Evolutionary conservation across 2,113 vertebrate species (phyloP), one percentile per base, ranked within the genome.

Genomic region (Bujurquina vittata): DNA sequence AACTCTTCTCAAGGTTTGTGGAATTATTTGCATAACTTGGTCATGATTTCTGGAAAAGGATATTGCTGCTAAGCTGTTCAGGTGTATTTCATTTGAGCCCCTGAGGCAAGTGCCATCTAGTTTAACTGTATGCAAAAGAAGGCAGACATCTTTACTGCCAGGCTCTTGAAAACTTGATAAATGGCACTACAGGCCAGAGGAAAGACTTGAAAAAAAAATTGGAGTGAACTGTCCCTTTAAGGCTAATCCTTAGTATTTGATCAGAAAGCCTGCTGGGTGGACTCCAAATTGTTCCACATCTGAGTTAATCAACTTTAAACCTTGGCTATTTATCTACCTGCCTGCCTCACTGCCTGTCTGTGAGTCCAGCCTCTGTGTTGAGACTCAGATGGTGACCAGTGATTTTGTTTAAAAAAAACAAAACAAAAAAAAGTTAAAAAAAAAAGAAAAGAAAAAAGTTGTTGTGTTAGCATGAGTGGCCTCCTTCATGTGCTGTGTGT

Each of bases 381-480:
- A 90, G 89, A 90, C 93, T 94, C 92, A 90, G 93, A 92, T 91
- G 92, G 92, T 91, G 93, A 93, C 93, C 92, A 89, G 94, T 94
- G 90, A 95, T 87, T 94, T 92, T 94, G 91, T 95, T 37, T 37
- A 10, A 10, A 37, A 37, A 37, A 37, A 8, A 9, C 9, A 35
- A 35, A 87, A 90, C 92, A 93, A 85, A 76, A 49, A 58, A 87
- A 84, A 91, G 65, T 15, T 86, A 72, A 87, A 89, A 14, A 88
- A 88, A 72, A 74, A 78, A 83, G 65, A 60, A 76, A 88, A 3
- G 9, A 31, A 3, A 92, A 89, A 91, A 86, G 72, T 87, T 87
- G 86, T 92, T 93, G 90, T 94, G 93, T 95, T 84, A 74, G 94
- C 93, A 90, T 95, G 95, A 95, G 93, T 92, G 93, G 86, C 90